phyloP scores from a whole-genome alignment of 1,140 invertebrate species.

The Rhagoletis zephyria region DNA sequence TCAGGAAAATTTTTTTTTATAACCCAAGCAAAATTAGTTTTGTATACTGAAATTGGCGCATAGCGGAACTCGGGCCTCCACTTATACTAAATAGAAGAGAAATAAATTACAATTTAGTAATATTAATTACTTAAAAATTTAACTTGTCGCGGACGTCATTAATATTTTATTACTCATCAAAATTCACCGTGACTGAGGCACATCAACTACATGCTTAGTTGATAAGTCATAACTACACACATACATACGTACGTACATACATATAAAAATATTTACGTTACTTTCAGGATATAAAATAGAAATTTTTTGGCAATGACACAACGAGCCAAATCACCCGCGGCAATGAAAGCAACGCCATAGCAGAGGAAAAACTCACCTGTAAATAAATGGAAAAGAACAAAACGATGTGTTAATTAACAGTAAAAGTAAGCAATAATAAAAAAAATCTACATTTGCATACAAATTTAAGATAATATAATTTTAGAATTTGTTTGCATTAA shows the following conservation, averaged over 20 bases:
- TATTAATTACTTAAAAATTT: not conserved
- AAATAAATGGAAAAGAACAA: conserved; percentile 8
- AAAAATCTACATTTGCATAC: not conserved
- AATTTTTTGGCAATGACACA: conserved; percentile 12
- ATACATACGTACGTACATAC: not conserved
- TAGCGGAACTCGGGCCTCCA: no score
- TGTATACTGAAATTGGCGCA: no score
- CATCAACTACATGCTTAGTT: no score
- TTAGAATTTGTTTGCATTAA: no score
- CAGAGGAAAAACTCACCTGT: conserved; percentile 11
- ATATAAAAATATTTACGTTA: not conserved
- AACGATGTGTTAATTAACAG: conserved; percentile 26
- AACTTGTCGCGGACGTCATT: not conserved
- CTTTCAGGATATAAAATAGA: conserved; percentile 29
- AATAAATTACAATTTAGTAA: not conserved
- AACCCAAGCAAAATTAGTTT: no score
- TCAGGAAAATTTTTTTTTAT: no score
- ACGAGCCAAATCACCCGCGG: conserved; percentile 8
- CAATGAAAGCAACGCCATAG: not conserved
- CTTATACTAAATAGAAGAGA: no score
- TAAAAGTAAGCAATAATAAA: not conserved
- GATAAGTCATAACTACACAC: no score
- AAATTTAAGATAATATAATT: not conserved
- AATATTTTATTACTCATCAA: conserved; percentile 8
- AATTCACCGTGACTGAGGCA: no score